Percentiles rank a stretch among this genome's conserved stretches.
These are phyloP conservation scores for Halcyon senegalensis DNA, from an alignment of 2,113 vertebrate species.

Conservation along the genomic window DNA sequence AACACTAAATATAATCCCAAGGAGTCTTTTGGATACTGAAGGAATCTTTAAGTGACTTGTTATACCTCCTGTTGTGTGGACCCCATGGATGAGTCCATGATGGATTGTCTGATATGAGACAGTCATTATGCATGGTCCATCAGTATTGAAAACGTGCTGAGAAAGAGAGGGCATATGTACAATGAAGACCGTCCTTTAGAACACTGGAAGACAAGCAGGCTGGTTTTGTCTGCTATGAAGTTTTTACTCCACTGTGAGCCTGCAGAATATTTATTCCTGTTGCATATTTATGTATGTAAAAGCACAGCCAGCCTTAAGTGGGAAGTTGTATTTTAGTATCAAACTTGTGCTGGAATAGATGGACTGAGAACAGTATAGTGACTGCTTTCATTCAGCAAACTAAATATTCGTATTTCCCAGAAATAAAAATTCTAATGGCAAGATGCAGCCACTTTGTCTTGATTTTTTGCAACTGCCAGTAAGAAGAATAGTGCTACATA, in stretches of 20 bases:
- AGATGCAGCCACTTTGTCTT: background rate
- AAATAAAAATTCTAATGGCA: background rate
- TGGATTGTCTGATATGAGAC: background rate
- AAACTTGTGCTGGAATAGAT: background rate
- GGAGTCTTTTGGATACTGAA: background rate
- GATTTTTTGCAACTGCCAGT: background rate
- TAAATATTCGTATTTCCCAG: background rate
- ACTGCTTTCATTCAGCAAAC: background rate
- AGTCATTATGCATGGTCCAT: background rate
- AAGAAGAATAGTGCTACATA: background rate
- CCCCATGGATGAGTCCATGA: no score
- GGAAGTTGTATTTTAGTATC: background rate
- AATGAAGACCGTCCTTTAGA: background rate
- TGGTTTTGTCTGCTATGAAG: background rate
- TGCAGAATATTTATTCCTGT: background rate
- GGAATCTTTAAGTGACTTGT: background rate
- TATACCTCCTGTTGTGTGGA: background rate
- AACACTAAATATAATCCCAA: background rate
- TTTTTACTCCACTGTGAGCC: background rate
- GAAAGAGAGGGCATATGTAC: background rate
- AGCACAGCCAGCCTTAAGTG: background rate
- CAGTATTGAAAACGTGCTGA: background rate
- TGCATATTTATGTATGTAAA: background rate
- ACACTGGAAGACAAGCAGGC: background rate
- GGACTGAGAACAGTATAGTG: background rate